phyloP scores from a whole-genome alignment of 53 echinoderm and acorn worm genomes.

The Patiria pectinifera region DNA sequence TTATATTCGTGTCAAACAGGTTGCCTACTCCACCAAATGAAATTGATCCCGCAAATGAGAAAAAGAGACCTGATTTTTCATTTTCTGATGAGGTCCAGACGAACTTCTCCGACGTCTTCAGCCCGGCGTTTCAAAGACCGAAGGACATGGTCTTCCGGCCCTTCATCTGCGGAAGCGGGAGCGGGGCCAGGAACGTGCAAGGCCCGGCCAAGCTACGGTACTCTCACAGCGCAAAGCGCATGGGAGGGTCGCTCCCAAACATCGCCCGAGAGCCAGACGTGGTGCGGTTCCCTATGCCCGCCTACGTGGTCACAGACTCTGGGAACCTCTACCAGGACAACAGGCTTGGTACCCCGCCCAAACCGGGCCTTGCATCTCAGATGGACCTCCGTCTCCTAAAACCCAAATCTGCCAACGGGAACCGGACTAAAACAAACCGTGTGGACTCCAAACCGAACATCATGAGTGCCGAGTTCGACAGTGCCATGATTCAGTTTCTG shows the following conservation, averaged over 20 bases:
- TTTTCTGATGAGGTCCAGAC: constrained; percentile 17
- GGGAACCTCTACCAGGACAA: background rate
- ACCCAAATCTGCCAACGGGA: background rate
- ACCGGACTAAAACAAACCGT: background rate
- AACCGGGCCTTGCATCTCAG: background rate
- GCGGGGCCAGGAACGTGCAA: too few relatives aligned
- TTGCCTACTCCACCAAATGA: background rate
- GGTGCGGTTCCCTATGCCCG: background rate
- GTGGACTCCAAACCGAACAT: constrained; percentile 4
- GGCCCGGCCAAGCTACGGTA: background rate
- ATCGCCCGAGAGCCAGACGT: constrained; percentile 4
- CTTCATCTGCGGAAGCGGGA: constrained; percentile 19
- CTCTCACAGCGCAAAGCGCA: background rate
- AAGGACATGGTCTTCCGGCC: constrained; percentile 39
- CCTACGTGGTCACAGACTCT: background rate
- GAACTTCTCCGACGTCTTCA: constrained; percentile 35
- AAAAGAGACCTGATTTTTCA: background rate
- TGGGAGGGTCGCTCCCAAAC: background rate
- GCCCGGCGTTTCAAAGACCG: constrained; percentile 38
- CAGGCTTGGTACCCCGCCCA: background rate
- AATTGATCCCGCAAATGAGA: background rate
- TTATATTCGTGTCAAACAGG: background rate
- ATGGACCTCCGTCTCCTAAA: constrained; percentile 1
- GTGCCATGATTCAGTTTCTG: constrained; percentile 65
- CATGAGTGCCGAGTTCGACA: constrained; percentile 45